phyloP scores from a whole-genome alignment of 2,113 vertebrate genomes.

The Furnarius figulus region DNA sequence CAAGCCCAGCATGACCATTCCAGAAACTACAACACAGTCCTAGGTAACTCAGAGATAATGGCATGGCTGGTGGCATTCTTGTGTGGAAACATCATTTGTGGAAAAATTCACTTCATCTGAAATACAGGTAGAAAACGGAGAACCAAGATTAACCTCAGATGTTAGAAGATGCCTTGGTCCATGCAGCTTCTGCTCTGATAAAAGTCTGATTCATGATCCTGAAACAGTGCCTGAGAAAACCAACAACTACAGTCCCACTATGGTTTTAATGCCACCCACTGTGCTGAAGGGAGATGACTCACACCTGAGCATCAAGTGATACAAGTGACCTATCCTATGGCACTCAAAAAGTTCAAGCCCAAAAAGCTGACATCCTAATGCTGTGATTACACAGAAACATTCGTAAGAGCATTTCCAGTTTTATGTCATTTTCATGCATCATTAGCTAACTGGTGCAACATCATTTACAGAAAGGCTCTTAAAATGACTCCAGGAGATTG shows the following conservation, averaged over 20 bases:
- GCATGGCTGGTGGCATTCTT: neutral
- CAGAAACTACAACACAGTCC: neutral
- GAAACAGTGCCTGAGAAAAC: neutral
- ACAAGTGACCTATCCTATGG: neutral
- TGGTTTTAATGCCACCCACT: neutral
- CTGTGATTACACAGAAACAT: neutral
- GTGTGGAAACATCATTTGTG: neutral
- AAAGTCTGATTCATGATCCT: neutral
- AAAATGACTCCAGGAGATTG: constrained; percentile 20
- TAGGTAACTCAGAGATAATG: neutral
- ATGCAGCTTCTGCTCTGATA: neutral
- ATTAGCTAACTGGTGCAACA: constrained; percentile 21
- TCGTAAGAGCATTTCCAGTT: neutral
- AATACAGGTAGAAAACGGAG: neutral
- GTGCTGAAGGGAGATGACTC: neutral
- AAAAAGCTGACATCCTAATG: neutral
- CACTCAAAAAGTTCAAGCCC: neutral
- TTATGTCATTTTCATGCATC: neutral
- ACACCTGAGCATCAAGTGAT: neutral
- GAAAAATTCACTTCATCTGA: neutral
- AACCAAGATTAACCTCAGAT: neutral
- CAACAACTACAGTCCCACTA: neutral
- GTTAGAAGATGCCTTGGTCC: neutral
- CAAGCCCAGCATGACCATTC: neutral
- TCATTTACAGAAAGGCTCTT: constrained; percentile 2